Base-by-base conservation (phyloP, 2,797 vertebrate genomes). In the Micrastur ruficollis region DNA sequence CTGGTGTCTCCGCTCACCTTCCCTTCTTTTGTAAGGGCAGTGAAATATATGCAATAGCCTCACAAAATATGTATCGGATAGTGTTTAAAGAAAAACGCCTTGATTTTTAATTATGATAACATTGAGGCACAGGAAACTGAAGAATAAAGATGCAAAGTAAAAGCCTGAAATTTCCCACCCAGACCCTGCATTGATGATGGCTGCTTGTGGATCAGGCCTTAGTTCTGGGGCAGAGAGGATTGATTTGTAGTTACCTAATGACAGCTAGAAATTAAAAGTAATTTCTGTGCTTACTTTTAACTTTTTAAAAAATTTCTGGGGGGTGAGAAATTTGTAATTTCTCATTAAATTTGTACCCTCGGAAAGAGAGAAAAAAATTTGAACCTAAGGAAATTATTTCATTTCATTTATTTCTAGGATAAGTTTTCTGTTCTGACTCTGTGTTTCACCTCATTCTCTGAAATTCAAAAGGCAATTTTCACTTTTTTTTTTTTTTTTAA, bases 301-400 rank as follows among this genome's bases (percentile, higher is more conserved):
- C 1, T 34, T 83, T 29, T 58, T 21, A 3, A 3, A 42, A 29
- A 4, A 2, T 20, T 59, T 11, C 17, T 4, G 0, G 1, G 2
- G 3, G 2, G 2, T 6, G 18, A 42, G 10, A 55, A 17, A 18
- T 73, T n/a, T n/a, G n/a, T 52, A 36, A 7, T 76, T 71, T 53
- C 27, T 79, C 44, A 9, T 74, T 86, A 40, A 52, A 81, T 70
- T 71, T 82, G 26, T 76, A 59, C 12, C 40, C 13, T 70, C 22
- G 9, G 11, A 89, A 81, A 89, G 21, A 72, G 21, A 53, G 16
- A 19, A 36, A 19, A 67, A 44, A 50, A 12, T 6, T 17, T 34
- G 15, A 94, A 72, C 5, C 6, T 8, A 70, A 72, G 34, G 22
- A 59, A 75, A 75, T 75, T 26, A 72, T 85, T 92, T 86, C 4